phyloP scores from a whole-genome alignment of 2,797 vertebrate species.

The Falco cherrug region DNA sequence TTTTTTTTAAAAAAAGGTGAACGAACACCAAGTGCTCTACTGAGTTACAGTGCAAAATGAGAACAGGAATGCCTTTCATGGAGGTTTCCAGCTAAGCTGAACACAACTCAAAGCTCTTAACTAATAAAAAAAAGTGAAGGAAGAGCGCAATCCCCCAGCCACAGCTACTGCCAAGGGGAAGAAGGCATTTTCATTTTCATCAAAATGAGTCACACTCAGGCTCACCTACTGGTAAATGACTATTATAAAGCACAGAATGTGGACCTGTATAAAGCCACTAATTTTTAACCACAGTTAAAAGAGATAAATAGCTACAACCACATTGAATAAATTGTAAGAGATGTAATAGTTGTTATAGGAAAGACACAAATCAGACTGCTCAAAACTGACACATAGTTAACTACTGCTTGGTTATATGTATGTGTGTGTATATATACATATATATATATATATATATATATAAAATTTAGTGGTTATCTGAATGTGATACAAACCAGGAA shows the following conservation, averaged over 20 bases:
- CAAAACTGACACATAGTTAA: background rate
- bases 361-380: background rate
- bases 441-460: too few species aligned
- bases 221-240: background rate
- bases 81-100: background rate
- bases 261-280: background rate
- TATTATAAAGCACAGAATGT: background rate
- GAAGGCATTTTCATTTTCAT: background rate
- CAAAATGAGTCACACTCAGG: background rate
- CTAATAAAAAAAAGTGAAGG: background rate
- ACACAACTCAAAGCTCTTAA: background rate
- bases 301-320: background rate
- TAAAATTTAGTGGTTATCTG: too few species aligned
- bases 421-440: too few species aligned
- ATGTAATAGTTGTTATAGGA: background rate
- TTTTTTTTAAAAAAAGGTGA: background rate
- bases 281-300: background rate
- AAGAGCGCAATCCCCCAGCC: background rate
- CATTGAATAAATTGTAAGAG: background rate
- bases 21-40: background rate
- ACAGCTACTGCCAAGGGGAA: background rate
- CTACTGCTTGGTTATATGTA: too few species aligned
- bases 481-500: background rate
- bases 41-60: background rate
- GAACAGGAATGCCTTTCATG: background rate